phyloP scores from a whole-genome alignment of 2,113 vertebrate genomes.

The Clarias gariepinus region DNA sequence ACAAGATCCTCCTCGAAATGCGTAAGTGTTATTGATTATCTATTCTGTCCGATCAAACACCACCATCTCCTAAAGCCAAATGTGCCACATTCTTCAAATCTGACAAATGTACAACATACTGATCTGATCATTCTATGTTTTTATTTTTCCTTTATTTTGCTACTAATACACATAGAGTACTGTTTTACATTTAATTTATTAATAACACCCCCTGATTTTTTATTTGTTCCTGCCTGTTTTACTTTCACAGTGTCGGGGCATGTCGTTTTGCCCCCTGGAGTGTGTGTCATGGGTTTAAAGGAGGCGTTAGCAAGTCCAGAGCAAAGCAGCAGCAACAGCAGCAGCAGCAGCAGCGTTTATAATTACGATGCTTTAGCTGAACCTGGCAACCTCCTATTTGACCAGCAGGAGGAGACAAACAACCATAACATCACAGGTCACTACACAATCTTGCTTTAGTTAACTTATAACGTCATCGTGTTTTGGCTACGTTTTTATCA shows the following conservation, averaged over 20 bases:
- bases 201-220: not conserved
- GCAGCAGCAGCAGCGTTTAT: not conserved
- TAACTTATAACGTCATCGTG: not conserved
- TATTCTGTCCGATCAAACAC: not conserved
- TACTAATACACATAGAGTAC: not conserved
- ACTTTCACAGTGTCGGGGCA: slow-evolving; percentile 58
- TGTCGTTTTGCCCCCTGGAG: slow-evolving; percentile 61
- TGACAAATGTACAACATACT: not conserved
- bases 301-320: slow-evolving; percentile 50
- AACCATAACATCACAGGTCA: slow-evolving; percentile 57
- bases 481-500: not conserved
- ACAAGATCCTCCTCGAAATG: slow-evolving; percentile 62
- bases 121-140: not conserved
- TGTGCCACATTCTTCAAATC: not conserved
- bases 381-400: slow-evolving; percentile 25
- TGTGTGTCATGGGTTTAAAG: slow-evolving; percentile 57
- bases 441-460: not conserved
- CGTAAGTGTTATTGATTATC: slow-evolving; percentile 59
- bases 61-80: not conserved
- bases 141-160: too few relatives aligned
- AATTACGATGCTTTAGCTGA: not conserved
- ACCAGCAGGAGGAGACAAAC: slow-evolving; percentile 57
- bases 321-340: slow-evolving; percentile 15
- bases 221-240: not conserved
- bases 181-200: not conserved